A percentile compares a stretch with the other conserved stretches of the same genome.
Evolutionary conservation across 64 coral and sea anemone genomes (phyloP).

Genomic region (Pocillopora damicornis): DNA sequence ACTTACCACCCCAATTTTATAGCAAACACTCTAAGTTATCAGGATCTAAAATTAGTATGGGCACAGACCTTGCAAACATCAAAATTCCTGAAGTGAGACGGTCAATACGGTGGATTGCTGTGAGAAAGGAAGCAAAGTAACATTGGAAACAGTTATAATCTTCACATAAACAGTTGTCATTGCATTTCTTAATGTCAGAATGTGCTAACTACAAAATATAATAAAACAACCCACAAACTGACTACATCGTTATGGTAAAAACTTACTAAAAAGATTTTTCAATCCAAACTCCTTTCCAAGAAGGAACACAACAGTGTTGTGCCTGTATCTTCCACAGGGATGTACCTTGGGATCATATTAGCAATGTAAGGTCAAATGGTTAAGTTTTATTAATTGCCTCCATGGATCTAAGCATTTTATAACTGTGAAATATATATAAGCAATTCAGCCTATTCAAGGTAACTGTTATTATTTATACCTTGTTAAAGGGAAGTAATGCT

Average conservation of each 20-base stretch:
- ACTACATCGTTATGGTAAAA: not conserved
- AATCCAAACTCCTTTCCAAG: conserved; percentile 92
- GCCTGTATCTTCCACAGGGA: conserved; percentile 95
- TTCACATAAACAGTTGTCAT: no score
- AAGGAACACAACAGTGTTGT: conserved; percentile 93
- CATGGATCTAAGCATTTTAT: not conserved
- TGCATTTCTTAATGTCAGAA: no score
- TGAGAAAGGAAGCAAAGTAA: not conserved
- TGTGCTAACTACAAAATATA: no score
- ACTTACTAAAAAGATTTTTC: conserved; percentile 90
- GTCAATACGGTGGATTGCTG: conserved; percentile 97
- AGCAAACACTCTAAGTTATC: not conserved
- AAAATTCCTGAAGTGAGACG: conserved; percentile 96
- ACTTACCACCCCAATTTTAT: no score
- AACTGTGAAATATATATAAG: not conserved
- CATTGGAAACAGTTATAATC: not conserved
- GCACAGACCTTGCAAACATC: conserved; percentile 93
- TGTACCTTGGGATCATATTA: conserved; percentile 65
- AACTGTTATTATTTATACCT: no score
- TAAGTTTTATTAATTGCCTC: not conserved
- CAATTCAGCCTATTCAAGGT: no score
- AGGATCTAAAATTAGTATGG: not conserved
- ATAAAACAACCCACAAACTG: no score
- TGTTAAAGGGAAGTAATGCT: no score
- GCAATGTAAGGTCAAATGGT: not conserved